phyloP scores from a whole-genome alignment of 2,888 invertebrate species.

The Lasioglossum malachurum region DNA sequence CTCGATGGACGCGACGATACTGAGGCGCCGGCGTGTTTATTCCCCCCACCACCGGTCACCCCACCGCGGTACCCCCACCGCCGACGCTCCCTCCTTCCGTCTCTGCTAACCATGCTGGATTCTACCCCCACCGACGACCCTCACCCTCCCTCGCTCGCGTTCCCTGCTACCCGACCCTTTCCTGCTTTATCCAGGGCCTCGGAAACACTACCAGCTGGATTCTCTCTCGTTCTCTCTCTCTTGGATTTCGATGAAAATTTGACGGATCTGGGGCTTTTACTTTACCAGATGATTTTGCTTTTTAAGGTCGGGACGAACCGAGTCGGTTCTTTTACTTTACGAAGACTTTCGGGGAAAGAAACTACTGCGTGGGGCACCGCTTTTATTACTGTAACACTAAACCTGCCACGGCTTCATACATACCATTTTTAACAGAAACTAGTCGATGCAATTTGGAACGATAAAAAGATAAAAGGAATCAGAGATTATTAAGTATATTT shows the following conservation, averaged over 20 bases:
- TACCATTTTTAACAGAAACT: too few species aligned
- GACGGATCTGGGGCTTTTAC: not conserved
- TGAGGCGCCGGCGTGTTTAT: conserved; percentile 84
- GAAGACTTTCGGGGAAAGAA: not conserved
- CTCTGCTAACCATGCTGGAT: conserved; percentile 37
- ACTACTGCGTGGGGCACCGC: not conserved
- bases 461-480: too few species aligned
- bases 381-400: not conserved
- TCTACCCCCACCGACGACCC: conserved; percentile 8
- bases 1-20: conserved; percentile 78
- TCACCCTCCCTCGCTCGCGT: conserved; percentile 6
- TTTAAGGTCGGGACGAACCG: not conserved
- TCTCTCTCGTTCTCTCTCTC: not conserved
- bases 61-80: conserved; percentile 41
- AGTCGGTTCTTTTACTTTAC: not conserved
- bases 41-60: conserved; percentile 66
- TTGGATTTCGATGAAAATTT: not conserved
- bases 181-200: conserved; percentile 51
- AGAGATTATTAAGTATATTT: too few species aligned
- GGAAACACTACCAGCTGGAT: not conserved
- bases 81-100: not conserved
- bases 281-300: not conserved
- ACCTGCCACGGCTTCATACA: too few species aligned
- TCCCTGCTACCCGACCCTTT: conserved; percentile 27
- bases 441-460: too few species aligned